These are phyloP conservation scores for Pristionchus entomophagus DNA, from an alignment of 2,888 invertebrate genomes.

Conservation along the genomic window DNA sequence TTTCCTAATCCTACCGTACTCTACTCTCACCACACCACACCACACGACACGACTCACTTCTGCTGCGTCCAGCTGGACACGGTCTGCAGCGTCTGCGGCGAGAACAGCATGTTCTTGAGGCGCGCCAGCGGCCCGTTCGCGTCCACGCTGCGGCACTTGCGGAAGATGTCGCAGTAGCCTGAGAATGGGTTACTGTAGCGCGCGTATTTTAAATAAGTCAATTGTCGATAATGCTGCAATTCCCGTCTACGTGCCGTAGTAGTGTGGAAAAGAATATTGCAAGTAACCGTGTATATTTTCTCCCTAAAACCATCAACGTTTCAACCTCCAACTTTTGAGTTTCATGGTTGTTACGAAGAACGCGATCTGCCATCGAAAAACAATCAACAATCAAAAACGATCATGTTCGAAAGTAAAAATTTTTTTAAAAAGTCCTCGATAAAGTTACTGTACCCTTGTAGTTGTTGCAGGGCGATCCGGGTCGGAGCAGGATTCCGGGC, in stretches of 20 bases:
- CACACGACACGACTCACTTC: neutral
- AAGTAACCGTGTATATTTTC: too few relatives aligned
- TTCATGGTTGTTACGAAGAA: too few relatives aligned
- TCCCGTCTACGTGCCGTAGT: too few relatives aligned
- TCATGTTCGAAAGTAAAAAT: neutral
- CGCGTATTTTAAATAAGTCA: too few relatives aligned
- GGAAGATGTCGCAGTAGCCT: constrained; percentile 99
- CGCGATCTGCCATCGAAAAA: too few relatives aligned
- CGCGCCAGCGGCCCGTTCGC: constrained; percentile 97
- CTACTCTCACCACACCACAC: neutral
- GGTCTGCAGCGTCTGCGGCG: constrained; percentile 89
- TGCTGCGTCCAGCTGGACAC: constrained; percentile 76
- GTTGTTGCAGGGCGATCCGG: constrained; percentile 98
- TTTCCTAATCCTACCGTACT: neutral
- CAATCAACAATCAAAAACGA: neutral
- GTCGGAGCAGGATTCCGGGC: constrained; percentile 81
- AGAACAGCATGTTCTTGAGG: constrained; percentile 94
- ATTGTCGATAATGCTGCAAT: too few relatives aligned
- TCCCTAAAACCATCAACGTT: too few relatives aligned
- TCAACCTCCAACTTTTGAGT: too few relatives aligned
- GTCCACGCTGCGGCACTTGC: constrained; percentile 97
- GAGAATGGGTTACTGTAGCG: too few relatives aligned
- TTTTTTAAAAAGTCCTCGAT: neutral
- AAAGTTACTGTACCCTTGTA: constrained; percentile 80
- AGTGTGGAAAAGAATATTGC: too few relatives aligned